Evolutionary conservation across 2,888 invertebrate species (phyloP), one percentile per base, ranked within the genome.

Genomic region (Crocallis elinguaria): DNA sequence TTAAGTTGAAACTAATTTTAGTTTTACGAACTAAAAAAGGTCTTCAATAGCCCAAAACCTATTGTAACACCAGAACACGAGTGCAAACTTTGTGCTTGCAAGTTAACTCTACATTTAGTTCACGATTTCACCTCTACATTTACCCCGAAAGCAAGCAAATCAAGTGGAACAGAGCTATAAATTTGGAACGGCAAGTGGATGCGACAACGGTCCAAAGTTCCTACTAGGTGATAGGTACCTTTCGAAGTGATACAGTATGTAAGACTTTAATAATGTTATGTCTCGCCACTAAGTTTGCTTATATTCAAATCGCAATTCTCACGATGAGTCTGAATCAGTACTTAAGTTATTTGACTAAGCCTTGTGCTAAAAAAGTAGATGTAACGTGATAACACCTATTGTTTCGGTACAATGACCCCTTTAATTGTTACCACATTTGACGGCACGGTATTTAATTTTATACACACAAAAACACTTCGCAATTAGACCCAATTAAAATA

Each of bases 261-360:
- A n/a, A n/a, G n/a, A n/a, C n/a, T 80, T 79, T 79, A 82, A 77
- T 73, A 71, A 71, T 71, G 71, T 71, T 70, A 65, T 76, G 72
- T 73, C 62, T 64, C 50, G 52, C 43, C 14, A 32, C 17, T 36
- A 54, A 69, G 67, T 67, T 68, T 63, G 66, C 63, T 64, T 66
- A 8, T n/a, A 37, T 44, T 35, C 25, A 44, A 44, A 17, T 16
- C 30, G 21, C 13, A 30, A 30, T 42, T 69, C 66, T 51, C 62
- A 60, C 52, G 36, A n/a, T 23, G 16, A 38, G 25, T 19, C 33
- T 33, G 33, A 42, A 49, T 43, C 38, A 39, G 37, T 43, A 48
- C 27, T 16, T 14, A 42, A 21, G 13, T 19, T 21, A 42, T 43
- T 44, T 36, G 17, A 29, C 21, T 46, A 59, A 52, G 45, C 60